Conservation (phyloP, 2,113 vertebrate species). For the Nycticorax nycticorax region DNA sequence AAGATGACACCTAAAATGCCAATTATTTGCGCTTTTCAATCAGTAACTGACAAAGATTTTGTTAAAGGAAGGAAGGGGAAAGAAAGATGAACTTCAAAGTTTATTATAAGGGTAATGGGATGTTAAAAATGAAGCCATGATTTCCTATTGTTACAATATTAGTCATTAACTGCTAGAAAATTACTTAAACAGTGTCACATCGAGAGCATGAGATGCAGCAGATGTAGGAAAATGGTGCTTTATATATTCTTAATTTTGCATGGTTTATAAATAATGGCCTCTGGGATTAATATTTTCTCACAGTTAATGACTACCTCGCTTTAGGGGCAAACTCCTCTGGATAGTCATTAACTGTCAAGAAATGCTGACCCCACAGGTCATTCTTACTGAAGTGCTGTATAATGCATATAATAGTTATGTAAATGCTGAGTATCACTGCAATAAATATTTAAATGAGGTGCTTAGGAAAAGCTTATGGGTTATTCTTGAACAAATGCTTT, state of each 20-base stretch:
- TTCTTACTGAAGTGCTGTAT: slow-evolving; percentile 1
- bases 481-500: neutral
- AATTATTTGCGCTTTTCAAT: neutral
- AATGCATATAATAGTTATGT: neutral
- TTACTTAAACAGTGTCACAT: neutral
- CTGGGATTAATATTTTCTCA: slow-evolving; percentile 15
- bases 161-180: slow-evolving; percentile 18
- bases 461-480: neutral
- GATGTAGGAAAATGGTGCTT: neutral
- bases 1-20: neutral
- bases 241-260: neutral
- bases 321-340: neutral
- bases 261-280: slow-evolving; percentile 26
- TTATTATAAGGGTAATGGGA: neutral
- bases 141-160: slow-evolving; percentile 18
- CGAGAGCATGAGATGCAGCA: neutral
- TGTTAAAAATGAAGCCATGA: neutral
- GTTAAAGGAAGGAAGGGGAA: neutral
- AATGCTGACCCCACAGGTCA: slow-evolving; percentile 26
- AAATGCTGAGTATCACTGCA: neutral
- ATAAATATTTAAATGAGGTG: slow-evolving; percentile 30
- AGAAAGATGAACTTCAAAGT: neutral
- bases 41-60: neutral
- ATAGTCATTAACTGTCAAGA: slow-evolving; percentile 33
- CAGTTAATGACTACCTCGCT: neutral